A percentile compares a stretch with the other conserved stretches of the same genome.
phyloP scores from a whole-genome alignment of 2,888 invertebrate genomes.

The Doris montereyensis region DNA sequence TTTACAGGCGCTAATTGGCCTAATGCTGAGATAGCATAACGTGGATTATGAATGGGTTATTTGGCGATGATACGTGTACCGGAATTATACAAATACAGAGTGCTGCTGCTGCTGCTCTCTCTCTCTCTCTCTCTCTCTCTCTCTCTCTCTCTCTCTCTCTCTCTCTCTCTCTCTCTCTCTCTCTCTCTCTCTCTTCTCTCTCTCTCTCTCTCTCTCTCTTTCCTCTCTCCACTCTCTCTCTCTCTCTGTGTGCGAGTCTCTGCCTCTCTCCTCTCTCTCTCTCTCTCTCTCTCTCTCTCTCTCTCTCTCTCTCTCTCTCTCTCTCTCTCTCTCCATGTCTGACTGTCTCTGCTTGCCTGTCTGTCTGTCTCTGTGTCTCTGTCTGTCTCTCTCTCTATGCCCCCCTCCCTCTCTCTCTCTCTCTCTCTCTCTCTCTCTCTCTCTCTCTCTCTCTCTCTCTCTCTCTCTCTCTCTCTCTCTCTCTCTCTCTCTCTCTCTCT shows the following conservation, averaged over 20 bases:
- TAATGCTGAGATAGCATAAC: too few species aligned
- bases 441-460: constrained; percentile 20
- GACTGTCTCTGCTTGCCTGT: background rate
- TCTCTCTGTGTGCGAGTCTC: background rate
- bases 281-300: constrained; percentile 17
- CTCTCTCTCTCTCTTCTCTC: background rate
- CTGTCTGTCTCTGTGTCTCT: background rate
- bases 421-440: constrained; percentile 20
- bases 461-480: constrained; percentile 5
- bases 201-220: background rate
- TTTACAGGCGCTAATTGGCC: too few species aligned
- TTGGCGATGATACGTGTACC: too few species aligned
- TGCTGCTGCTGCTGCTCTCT: too few species aligned
- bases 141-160: background rate
- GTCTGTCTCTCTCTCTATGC: background rate
- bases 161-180: background rate
- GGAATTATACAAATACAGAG: too few species aligned
- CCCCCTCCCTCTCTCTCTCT: constrained; percentile 1
- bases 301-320: constrained; percentile 10
- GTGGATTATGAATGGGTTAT: too few species aligned
- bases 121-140: background rate
- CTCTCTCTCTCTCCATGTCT: background rate
- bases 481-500: background rate
- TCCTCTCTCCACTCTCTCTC: background rate
- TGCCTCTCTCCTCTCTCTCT: background rate